Conservation (phyloP, 2,797 vertebrate genomes). For the Pteronotus mesoamericanus region DNA sequence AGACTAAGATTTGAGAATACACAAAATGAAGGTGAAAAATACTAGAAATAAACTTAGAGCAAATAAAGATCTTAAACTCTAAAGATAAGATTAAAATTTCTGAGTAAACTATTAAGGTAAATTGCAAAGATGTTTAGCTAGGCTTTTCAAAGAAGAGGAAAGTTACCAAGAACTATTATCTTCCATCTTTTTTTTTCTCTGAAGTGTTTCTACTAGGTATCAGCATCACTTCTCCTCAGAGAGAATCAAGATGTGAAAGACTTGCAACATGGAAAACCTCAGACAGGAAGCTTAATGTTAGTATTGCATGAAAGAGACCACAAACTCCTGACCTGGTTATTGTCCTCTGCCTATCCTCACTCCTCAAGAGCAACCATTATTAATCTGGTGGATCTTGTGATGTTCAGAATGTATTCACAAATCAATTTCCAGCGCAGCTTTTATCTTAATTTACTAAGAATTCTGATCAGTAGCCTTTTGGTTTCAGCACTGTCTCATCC, state of each 20-base stretch:
- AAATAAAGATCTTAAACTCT: neutral
- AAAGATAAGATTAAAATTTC: neutral
- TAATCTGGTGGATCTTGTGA: neutral
- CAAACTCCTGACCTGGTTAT: conserved; percentile 83
- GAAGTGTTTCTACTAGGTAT: conserved; percentile 38
- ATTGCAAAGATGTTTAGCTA: neutral
- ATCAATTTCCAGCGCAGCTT: neutral
- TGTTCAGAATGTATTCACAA: conserved; percentile 4
- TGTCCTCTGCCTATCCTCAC: neutral
- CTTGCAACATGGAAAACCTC: conserved; percentile 65
- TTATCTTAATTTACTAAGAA: neutral
- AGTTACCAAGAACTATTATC: conserved; percentile 55
- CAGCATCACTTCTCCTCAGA: conserved; percentile 4
- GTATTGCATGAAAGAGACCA: conserved; percentile 66
- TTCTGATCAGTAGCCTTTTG: neutral
- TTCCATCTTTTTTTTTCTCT: conserved; percentile 47
- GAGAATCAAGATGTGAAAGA: conserved; percentile 36
- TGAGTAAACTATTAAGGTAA: conserved; percentile 11
- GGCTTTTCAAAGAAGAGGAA: conserved; percentile 24
- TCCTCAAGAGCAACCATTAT: neutral
- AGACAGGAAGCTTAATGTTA: conserved; percentile 65
- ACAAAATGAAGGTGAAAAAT: neutral
- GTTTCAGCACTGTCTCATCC: neutral
- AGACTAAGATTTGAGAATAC: neutral
- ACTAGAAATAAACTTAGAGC: neutral